These are phyloP conservation scores for Peromyscus nudipes DNA, from an alignment of 2,797 vertebrate species.

Conservation along the genomic window DNA sequence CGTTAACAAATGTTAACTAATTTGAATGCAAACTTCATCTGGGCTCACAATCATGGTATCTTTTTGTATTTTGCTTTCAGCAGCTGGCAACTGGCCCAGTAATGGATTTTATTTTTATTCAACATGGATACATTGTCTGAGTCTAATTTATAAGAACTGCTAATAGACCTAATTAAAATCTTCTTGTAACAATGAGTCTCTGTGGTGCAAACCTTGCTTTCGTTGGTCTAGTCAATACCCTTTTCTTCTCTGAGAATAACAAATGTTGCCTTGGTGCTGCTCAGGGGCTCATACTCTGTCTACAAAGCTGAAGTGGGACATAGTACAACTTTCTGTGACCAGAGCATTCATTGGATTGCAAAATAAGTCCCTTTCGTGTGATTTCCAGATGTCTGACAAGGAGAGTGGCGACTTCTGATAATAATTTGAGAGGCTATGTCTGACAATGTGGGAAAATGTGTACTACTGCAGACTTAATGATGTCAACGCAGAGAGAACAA, in stretches of 20 bases:
- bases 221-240: neutral
- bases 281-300: neutral
- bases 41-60: slow-evolving; percentile 18
- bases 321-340: neutral
- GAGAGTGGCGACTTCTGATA: neutral
- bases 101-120: slow-evolving; percentile 63
- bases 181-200: neutral
- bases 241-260: neutral
- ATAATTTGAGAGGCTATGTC: neutral
- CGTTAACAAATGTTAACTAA: slow-evolving; percentile 65
- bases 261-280: neutral
- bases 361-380: neutral
- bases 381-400: neutral
- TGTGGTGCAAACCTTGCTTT: neutral
- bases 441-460: neutral
- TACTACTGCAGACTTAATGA: neutral
- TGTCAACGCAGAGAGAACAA: neutral
- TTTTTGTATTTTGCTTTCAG: slow-evolving; percentile 32
- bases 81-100: neutral
- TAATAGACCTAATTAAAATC: slow-evolving; percentile 54
- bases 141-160: slow-evolving; percentile 64
- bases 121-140: slow-evolving; percentile 46
- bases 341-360: neutral
- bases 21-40: slow-evolving; percentile 10
- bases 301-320: too few species aligned